Percentiles rank a stretch among this genome's conserved stretches.
Conservation (phyloP, 2,797 vertebrate genomes). For the Myiothlypis chrysogaster region DNA sequence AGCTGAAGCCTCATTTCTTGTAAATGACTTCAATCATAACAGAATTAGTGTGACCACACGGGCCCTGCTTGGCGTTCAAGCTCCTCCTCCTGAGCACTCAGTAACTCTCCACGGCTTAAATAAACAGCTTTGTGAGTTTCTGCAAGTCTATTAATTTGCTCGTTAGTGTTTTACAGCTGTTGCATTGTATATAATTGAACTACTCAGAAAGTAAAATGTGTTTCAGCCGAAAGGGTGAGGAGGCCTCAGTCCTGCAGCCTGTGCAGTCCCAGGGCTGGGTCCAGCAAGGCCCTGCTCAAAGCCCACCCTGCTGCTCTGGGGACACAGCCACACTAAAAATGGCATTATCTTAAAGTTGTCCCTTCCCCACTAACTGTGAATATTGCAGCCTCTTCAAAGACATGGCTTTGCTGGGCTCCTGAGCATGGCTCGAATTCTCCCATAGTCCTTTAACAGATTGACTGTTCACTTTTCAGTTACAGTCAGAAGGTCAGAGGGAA, state of each 20-base stretch:
- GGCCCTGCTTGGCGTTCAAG: background rate
- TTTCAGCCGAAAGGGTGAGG: background rate
- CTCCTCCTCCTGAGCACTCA: background rate
- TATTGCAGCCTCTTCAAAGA: background rate
- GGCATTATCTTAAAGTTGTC: background rate
- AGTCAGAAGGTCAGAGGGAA: background rate
- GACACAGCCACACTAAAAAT: background rate
- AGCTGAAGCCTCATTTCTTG: conserved; percentile 72
- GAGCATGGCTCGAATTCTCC: background rate
- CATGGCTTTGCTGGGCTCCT: background rate
- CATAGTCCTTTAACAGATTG: background rate
- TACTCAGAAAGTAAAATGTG: background rate
- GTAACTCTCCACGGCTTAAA: background rate
- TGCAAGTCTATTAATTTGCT: background rate
- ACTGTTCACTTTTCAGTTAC: background rate
- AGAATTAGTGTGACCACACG: conserved; percentile 76
- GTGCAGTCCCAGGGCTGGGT: background rate
- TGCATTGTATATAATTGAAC: background rate
- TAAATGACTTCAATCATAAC: conserved; percentile 73
- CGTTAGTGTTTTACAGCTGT: background rate
- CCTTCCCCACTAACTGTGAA: background rate
- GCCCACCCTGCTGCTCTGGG: background rate
- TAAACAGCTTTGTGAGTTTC: background rate
- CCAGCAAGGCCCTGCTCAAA: background rate
- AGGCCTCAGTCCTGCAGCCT: background rate